phyloP scores from a whole-genome alignment of 2,888 invertebrate genomes.

The Alviniconcha strummeri region DNA sequence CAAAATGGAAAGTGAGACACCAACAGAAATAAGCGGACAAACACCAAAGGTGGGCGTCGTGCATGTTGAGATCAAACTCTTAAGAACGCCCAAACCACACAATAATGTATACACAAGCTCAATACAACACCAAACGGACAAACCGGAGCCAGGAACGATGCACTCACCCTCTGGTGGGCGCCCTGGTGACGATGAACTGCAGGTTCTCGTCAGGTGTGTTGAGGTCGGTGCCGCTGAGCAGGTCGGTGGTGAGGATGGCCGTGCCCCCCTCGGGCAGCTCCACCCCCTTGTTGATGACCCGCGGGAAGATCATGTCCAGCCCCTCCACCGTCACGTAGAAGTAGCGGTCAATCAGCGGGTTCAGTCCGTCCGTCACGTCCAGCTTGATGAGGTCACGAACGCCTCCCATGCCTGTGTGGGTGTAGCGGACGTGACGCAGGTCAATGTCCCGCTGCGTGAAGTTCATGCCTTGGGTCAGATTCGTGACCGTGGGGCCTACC shows the following conservation, averaged over 20 bases:
- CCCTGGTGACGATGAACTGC: constrained; percentile 68
- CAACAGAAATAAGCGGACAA: no score
- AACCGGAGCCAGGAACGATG: background rate
- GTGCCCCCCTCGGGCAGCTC: constrained; percentile 70
- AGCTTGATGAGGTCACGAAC: constrained; percentile 72
- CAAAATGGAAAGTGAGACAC: no score
- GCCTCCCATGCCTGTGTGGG: constrained; percentile 67
- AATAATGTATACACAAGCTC: no score
- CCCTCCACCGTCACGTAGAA: constrained; percentile 72
- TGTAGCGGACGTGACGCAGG: constrained; percentile 62
- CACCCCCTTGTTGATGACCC: constrained; percentile 69
- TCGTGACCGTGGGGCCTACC: constrained; percentile 45
- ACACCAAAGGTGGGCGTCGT: no score
- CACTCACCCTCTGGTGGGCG: constrained; percentile 64
- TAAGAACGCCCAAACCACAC: no score
- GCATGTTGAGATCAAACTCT: no score
- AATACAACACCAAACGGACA: no score
- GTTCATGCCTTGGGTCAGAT: constrained; percentile 67
- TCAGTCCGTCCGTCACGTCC: constrained; percentile 72
- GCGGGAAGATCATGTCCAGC: constrained; percentile 68
- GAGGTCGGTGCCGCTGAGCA: constrained; percentile 69
- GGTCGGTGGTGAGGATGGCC: constrained; percentile 68
- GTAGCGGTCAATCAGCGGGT: constrained; percentile 69
- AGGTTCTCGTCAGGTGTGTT: constrained; percentile 68
- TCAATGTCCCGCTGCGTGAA: constrained; percentile 73